A percentile compares a stretch with the other conserved stretches of the same genome.
phyloP scores from a whole-genome alignment of 2,797 vertebrate species.

The Hozukius guyotensis region DNA sequence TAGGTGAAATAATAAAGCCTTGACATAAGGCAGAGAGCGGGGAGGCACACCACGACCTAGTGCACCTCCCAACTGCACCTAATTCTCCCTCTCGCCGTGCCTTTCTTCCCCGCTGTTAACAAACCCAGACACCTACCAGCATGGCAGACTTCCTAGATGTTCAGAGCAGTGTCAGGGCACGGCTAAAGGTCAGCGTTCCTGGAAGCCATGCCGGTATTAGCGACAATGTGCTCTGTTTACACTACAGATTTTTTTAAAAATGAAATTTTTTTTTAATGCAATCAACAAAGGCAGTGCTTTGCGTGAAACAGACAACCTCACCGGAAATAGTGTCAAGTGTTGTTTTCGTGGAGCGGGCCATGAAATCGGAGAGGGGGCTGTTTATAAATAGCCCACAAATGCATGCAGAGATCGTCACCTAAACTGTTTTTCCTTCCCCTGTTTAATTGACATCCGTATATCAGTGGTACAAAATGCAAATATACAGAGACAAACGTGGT shows the following conservation, averaged over 20 bases:
- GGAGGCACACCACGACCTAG: conserved; percentile 63
- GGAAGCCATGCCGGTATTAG: conserved; percentile 9
- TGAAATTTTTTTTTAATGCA: background rate
- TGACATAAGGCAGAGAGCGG: conserved; percentile 75
- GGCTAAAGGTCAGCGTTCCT: conserved; percentile 65
- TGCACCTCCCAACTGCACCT: conserved; percentile 62
- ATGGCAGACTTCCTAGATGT: conserved; percentile 65
- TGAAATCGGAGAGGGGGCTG: conserved; percentile 12
- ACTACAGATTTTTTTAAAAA: background rate
- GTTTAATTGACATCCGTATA: conserved; percentile 72
- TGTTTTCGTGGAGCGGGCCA: conserved; percentile 10
- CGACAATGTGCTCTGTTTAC: conserved; percentile 15
- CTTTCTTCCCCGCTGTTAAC: conserved; percentile 61
- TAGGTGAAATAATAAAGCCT: conserved; percentile 69
- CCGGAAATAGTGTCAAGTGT: conserved; percentile 14
- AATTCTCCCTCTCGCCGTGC: conserved; percentile 66
- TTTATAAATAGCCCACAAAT: conserved; percentile 39
- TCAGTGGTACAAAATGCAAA: conserved; percentile 61
- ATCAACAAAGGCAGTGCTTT: background rate
- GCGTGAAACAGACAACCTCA: background rate
- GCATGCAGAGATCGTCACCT: conserved; percentile 34
- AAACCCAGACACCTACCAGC: conserved; percentile 67
- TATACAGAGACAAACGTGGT: conserved; percentile 62
- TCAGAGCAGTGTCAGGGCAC: conserved; percentile 57
- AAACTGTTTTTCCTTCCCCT: conserved; percentile 30